Base-by-base conservation (phyloP, 2,888 invertebrate genomes). In the Epinotia bilunana region DNA sequence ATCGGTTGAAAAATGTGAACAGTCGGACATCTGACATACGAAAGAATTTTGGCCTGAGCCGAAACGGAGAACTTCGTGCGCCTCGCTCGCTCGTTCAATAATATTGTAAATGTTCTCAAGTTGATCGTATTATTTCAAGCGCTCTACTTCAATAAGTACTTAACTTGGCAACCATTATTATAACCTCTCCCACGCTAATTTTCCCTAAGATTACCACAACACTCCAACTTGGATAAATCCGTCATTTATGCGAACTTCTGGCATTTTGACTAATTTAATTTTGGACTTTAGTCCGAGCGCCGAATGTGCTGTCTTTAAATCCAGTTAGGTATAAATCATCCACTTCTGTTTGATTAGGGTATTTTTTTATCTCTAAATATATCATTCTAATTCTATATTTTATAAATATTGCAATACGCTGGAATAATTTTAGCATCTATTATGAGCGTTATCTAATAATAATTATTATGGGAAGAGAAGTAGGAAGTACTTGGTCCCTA, bases 181-280 rank as follows among this genome's bases (percentile, higher is more conserved):
- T 13, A 33, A 60, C 28, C 23, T 20, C 60, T 60, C 57, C 57
- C 9, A 46, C 58, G 46, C 63, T 73, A 61, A 60, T 61, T 18
- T 13, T n/a, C 18, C n/a, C 55, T 39, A n/a, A 63, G 57, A 73
- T 58, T 58, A 63, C 61, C 73, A 61, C 73, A 68, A 62, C 7
- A 55, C 46, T 57, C 68, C 39, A 73, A 73, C 55, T 69, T 33
- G 58, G 57, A 68, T 63, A 69, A 63, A 69, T 74, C 46, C 33
- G 46, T 69, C 74, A 74, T 74, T 74, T 58, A 57, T 12, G 6
- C 9, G 18, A 74, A 74, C 74, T 74, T 68, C 63, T 74, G 74
- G 46, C 69, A 63, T 68, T 69, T 69, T 74, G 69, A 69, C 69
- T 69, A 69, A 69, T 69, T 57, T 58, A 63, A 69, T 74, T 69